Base-by-base conservation (phyloP, 2,113 vertebrate species). In the Scomber japonicus region DNA sequence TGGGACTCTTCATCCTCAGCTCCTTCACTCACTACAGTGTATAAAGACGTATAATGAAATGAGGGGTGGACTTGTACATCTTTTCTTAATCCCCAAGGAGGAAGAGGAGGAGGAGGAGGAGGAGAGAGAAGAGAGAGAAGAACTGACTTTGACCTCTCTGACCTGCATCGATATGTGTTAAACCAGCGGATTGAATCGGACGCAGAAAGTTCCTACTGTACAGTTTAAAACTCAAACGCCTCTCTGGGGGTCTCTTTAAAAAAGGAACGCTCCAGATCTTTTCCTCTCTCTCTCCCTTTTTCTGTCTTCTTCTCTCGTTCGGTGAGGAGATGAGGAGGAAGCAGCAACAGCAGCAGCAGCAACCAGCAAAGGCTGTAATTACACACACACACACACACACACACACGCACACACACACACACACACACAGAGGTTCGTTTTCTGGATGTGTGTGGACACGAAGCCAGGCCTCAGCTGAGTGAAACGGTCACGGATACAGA, bases 1-100 rank as follows among this genome's bases (percentile, higher is more conserved):
- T 2, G 40, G 40, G 17, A 7, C 75, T 49, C 70, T 6, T 46
- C 62, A 3, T 75, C 78, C 68, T 66, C 51, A 0, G 1, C 78
- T 73, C 51, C 4, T 16, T 88, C 79, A 72, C 83, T 88, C 79
- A 72, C 83, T 71, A 80, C 81, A 80, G 35, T 75, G 78, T 68
- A 64, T 3, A 82, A 54, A 81, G 77, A 83, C 51, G 15, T 15
- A 11, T 31, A 13, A 56, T 3, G 50, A 76, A 13, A 56, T 2
- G 45, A 76, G 21, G 48, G 31, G 35, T 4, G 66, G 31, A n/a
- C 4, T 50, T 50, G 54, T 62, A 60, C 61, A 71, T 67, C 4
- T 27, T 27, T 3, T 27, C 55, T 30, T 1, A 11, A 45, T 11
- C 35, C 35, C 27, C 7, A 6, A 45, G 56, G 3, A 44, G 46